Base-by-base conservation (phyloP, 2,797 vertebrate species). In the Acipenser ruthenus region DNA sequence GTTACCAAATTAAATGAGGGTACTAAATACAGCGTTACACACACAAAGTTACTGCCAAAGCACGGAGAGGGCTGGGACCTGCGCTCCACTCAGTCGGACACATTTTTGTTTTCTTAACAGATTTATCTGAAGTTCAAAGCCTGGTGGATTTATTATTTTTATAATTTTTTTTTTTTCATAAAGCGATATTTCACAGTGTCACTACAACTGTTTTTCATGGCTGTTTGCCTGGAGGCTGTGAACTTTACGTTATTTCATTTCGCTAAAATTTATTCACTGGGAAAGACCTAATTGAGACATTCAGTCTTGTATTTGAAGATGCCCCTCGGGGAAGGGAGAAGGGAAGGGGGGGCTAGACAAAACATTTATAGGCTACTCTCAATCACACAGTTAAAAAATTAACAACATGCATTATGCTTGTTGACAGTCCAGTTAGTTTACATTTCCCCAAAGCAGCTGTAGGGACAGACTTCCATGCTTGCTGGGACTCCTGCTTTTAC, bases 1-100 rank as follows among this genome's bases (percentile, higher is more conserved):
- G 82, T 82, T 86, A 71, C 71, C 77, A 71, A 78, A 80, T 79
- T 79, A 80, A 85, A 84, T 82, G 77, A 84, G 83, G 83, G 85
- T 78, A 74, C 79, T 23, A 68, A 70, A 76, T 77, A 73, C 85
- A 80, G 73, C 62, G 60, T 79, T 77, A 76, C 74, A 79, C 69
- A 51, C 74, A 79, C 69, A 51, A 71, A 75, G 37, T 70, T 13
- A 52, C 69, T 75, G 82, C 78, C 79, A 82, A 80, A 78, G 72
- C 70, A 71, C 74, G 80, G 77, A 77, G 63, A 78, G 11, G 73
- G 74, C 71, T 60, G 70, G 63, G 69, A 69, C 69, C 56, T 63
- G 64, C 52, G 64, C n/a, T n/a, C 10, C 60, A 74, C 69, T 67
- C 80, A 65, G 74, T 78, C 75, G 73, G 74, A 79, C 74, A 75